These are phyloP conservation scores for Heteropelma amictum DNA, from an alignment of 2,888 invertebrate genomes.

Conservation along the genomic window DNA sequence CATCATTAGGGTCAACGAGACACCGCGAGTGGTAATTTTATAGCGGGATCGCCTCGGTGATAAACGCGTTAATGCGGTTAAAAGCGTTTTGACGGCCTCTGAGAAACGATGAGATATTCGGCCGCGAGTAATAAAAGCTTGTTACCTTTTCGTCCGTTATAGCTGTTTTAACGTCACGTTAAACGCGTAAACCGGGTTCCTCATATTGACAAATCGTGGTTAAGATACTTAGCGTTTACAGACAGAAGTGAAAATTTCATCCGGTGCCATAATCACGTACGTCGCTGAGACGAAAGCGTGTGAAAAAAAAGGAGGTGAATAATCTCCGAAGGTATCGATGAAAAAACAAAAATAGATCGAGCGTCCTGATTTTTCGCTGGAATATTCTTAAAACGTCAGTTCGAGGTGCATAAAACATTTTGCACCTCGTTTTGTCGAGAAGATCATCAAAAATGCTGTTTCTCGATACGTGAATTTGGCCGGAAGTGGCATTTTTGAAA, in stretches of 20 bases:
- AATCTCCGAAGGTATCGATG: not conserved
- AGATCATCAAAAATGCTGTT: too few relatives aligned
- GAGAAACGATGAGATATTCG: constrained; percentile 3
- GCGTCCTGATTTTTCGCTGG: too few relatives aligned
- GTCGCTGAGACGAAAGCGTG: not conserved
- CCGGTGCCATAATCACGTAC: not conserved
- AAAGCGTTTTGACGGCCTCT: constrained; percentile 18
- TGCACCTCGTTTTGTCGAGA: too few relatives aligned
- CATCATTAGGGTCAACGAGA: constrained; percentile 6
- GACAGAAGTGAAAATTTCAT: not conserved
- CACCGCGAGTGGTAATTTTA: not conserved
- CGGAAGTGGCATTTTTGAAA: too few relatives aligned
- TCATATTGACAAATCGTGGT: not conserved
- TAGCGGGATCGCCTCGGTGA: not conserved
- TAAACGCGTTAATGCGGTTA: constrained; percentile 3
- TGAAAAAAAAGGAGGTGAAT: not conserved
- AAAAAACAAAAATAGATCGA: not conserved
- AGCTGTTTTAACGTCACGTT: too few relatives aligned
- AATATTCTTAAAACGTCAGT: too few relatives aligned
- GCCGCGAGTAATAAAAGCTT: not conserved
- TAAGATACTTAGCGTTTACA: constrained; percentile 6
- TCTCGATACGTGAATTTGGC: too few relatives aligned
- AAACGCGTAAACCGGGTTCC: not conserved
- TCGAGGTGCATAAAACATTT: too few relatives aligned
- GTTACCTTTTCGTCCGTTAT: too few relatives aligned